Percentiles rank a stretch among this genome's conserved stretches.
These are phyloP conservation scores for Pteria penguin DNA, from an alignment of 2,888 invertebrate genomes.

Conservation along the genomic window DNA sequence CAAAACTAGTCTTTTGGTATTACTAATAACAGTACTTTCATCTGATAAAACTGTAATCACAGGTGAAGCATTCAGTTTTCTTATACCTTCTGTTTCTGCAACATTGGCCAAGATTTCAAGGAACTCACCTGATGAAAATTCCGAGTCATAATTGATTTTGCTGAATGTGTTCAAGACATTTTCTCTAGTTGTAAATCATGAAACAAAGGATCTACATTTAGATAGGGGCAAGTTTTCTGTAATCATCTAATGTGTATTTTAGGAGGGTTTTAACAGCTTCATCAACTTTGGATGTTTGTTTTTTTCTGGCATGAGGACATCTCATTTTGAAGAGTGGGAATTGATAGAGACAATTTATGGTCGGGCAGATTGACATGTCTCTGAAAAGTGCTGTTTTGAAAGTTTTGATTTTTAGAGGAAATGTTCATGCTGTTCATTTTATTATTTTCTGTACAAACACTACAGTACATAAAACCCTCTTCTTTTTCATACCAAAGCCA, in stretches of 20 bases:
- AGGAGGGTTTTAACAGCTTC: constrained; percentile 11
- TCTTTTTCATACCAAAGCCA: too few species aligned
- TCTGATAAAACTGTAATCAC: constrained; percentile 38
- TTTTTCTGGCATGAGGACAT: not conserved
- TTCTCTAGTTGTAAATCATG: too few species aligned
- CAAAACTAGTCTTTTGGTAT: constrained; percentile 40
- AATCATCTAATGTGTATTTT: constrained; percentile 20
- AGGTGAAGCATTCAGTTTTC: constrained; percentile 8
- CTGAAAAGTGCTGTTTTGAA: too few species aligned
- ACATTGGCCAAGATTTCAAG: constrained; percentile 25
- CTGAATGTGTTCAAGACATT: too few species aligned
- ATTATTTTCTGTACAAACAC: too few species aligned
- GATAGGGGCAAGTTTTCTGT: constrained; percentile 24
- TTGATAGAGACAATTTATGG: too few species aligned
- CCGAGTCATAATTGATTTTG: constrained; percentile 33
- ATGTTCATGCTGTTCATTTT: too few species aligned
- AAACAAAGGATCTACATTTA: constrained; percentile 34
- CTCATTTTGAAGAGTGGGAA: too few species aligned
- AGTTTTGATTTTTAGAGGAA: too few species aligned
- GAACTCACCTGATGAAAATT: constrained; percentile 10
- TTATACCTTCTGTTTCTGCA: constrained; percentile 8
- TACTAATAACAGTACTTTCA: constrained; percentile 45
- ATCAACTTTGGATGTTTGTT: not conserved
- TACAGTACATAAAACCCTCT: too few species aligned
- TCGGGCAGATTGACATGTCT: too few species aligned